These are phyloP conservation scores for Lasius platythorax DNA, from an alignment of 2,888 invertebrate genomes.

Conservation along the genomic window DNA sequence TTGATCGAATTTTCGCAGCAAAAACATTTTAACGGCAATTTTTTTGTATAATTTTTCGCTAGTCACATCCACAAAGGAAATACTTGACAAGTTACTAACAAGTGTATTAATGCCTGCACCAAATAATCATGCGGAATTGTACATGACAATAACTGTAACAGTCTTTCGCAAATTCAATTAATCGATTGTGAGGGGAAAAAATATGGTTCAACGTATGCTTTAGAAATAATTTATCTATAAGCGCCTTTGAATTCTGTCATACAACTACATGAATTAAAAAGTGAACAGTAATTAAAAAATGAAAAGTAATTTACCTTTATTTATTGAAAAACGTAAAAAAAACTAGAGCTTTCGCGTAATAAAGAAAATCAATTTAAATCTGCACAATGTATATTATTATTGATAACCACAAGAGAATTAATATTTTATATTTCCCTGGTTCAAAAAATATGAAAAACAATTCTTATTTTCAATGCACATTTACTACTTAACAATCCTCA, in stretches of 20 bases:
- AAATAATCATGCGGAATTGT: conserved; percentile 11
- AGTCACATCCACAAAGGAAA: conserved; percentile 43
- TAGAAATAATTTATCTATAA: conserved; percentile 32
- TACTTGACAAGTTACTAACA: conserved; percentile 32
- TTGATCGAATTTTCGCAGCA: conserved; percentile 1
- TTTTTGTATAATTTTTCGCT: conserved; percentile 5
- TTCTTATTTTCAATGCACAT: conserved; percentile 11
- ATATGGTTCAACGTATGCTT: not conserved
- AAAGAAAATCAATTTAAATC: conserved; percentile 29
- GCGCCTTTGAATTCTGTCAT: conserved; percentile 4
- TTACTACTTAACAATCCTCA: conserved; percentile 9
- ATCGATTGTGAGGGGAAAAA: conserved; percentile 11
- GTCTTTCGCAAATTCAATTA: conserved; percentile 40
- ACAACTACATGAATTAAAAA: conserved; percentile 36
- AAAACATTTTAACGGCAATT: conserved; percentile 5
- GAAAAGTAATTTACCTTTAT: conserved; percentile 27
- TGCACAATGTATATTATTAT: not conserved
- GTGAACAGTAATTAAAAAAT: too few relatives aligned
- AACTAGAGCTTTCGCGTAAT: not conserved
- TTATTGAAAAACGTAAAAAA: conserved; percentile 23
- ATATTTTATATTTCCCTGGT: not conserved
- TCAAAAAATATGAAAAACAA: not conserved
- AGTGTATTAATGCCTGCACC: not conserved
- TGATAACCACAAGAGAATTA: not conserved
- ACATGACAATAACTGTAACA: conserved; percentile 31